A percentile compares a stretch with the other conserved stretches of the same genome.
These are phyloP conservation scores for Pachydiplax longipennis DNA, from an alignment of 2,888 invertebrate species.

Conservation along the genomic window DNA sequence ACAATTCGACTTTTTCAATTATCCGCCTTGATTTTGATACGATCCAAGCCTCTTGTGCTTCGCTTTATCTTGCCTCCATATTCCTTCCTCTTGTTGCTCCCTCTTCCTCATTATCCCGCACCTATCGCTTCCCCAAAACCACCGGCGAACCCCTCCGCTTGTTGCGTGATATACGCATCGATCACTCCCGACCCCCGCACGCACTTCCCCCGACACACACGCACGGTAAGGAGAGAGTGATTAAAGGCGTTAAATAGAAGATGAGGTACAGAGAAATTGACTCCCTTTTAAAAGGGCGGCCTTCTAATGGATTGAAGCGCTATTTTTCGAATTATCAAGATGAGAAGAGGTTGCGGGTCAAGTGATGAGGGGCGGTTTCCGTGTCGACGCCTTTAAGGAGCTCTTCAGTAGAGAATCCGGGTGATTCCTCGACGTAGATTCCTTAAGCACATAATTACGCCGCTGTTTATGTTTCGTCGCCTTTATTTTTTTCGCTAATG, in stretches of 20 bases:
- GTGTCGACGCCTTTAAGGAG: too few species aligned
- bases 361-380: too few species aligned
- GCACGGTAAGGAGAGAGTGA: not conserved
- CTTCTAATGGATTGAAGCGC: conserved; percentile 1
- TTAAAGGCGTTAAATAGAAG: not conserved
- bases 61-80: too few species aligned
- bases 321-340: conserved; percentile 12
- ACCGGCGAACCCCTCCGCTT: too few species aligned
- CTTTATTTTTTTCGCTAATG: too few species aligned
- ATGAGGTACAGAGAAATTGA: not conserved
- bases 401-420: too few species aligned
- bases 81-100: not conserved
- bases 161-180: not conserved
- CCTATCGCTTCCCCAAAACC: too few species aligned
- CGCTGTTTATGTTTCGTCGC: too few species aligned
- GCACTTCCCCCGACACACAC: not conserved
- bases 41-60: too few species aligned
- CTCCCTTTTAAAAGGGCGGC: not conserved
- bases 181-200: too few species aligned
- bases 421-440: too few species aligned
- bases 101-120: not conserved
- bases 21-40: not conserved
- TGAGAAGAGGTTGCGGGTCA: not conserved
- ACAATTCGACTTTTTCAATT: not conserved
- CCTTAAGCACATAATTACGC: too few species aligned